Evolutionary conservation across 1,140 invertebrate species (phyloP), one percentile per base, ranked within the genome.

Genomic region (Saccostrea glomerata): DNA sequence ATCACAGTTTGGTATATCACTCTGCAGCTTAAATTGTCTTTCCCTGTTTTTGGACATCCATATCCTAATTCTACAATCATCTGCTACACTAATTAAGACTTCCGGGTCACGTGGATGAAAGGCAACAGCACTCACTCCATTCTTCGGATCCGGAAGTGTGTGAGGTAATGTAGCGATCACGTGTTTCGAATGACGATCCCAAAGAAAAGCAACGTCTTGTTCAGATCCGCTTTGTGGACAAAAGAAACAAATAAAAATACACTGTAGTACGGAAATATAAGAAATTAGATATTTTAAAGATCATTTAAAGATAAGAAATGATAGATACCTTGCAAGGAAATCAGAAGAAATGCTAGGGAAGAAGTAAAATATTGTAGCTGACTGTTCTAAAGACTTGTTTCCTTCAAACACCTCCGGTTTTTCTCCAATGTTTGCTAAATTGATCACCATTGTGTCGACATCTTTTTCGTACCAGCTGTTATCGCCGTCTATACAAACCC

Each of bases 71-170:
- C 40, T 82, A 54, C 40, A 55, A 54, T 87, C 86, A 36, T 87
- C 86, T 82, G 86, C 86, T 20, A 87, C 86, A 30, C 70, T 87
- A 20, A 83, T 54, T 20, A 87, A 54, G 20, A 82, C 36, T 47
- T 87, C 86, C n/a, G 17, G 55, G 54, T 87, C 86, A 30, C 17
- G 30, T 58, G 86, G 86, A 40, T 87, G 30, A 25, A 87, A 87
- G 13, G 77, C 86, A 9, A 87, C 86, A 40, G 47, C 86, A 82
- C 36, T 87, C n/a, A 85, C 84, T 17, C 84, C 84, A 63, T 40
- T 63, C 12, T 63, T 36, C 12, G 70, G 70, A 77, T 77, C 70
- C 15, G 23, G 25, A 36, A 77, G 70, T 30, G 23, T 25, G 30
- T 77, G 70, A 77, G 70, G 70, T 77, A 77, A 77, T 77, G 30